Evolutionary conservation across 2,888 invertebrate genomes (phyloP), one percentile per base, ranked within the genome.

Genomic region (Blastobasis adustella): DNA sequence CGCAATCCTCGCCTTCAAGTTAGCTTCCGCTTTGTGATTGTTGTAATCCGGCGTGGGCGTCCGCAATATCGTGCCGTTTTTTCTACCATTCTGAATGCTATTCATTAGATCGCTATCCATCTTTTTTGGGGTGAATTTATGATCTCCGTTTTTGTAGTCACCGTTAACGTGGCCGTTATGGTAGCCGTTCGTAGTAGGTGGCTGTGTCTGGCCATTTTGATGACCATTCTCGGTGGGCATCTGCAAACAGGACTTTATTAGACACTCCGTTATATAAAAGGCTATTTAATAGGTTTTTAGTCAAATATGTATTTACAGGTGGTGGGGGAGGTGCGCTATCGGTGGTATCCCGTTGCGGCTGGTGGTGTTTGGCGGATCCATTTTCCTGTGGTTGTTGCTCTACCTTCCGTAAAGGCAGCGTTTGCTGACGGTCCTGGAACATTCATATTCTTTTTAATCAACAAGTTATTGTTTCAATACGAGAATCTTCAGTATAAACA

Each of bases 291-390:
- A 23, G 23, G 23, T 23, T 23, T 23, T 3, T 23, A 23, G 23
- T 2, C 1, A 23, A 23, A 23, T 23, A 23, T 23, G 45, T 51
- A 63, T 87, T 87, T 77, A 92, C 92, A 54, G 91, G 91, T 50
- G 91, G 91, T 45, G 92, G 92, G 36, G 92, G 91, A 23, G 92
- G 91, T 41, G 91, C 90, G 54, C 78, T 76, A 51, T 82, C 81
- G 39, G 71, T 63, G 37, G 68, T 58, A 58, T 74, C 79, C 54
- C 62, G 66, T 52, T 71, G 71, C 23, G 65, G 62, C 47, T 69
- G 63, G 37, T 55, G 51, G 47, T 68, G 65, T n/a, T 49, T 49
- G 5, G 47, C 73, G 52, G 58, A 63, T 44, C 62, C 56, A 36
- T 51, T 56, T 37, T 71, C 73, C 44, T 61, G 49, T 7, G 66